These are phyloP conservation scores for Bettongia penicillata DNA, from an alignment of 2,113 vertebrate genomes.

Conservation along the genomic window DNA sequence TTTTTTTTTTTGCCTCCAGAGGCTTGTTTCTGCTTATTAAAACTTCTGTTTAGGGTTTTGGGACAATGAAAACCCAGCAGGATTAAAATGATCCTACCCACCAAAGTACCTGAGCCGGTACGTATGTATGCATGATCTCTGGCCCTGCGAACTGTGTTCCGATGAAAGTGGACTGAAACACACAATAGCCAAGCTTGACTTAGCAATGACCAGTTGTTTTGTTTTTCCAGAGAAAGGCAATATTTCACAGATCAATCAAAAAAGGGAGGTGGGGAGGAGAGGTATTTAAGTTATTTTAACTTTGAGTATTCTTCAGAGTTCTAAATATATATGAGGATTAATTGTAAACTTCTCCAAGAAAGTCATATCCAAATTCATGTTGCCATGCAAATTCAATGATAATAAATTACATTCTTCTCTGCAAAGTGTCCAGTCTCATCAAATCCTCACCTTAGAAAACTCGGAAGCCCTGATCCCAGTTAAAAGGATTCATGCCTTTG, in stretches of 20 bases:
- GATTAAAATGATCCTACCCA: not conserved
- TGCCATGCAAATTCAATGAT: conserved; percentile 67
- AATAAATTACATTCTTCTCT: conserved; percentile 75
- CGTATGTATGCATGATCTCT: not conserved
- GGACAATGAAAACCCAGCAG: not conserved
- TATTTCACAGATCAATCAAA: conserved; percentile 60
- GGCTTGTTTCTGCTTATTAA: not conserved
- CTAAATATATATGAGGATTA: conserved; percentile 74
- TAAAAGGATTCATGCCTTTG: conserved; percentile 73
- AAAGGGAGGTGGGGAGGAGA: conserved; percentile 25
- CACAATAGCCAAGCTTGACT: not conserved
- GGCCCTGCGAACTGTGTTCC: not conserved
- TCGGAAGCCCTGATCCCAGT: conserved; percentile 69
- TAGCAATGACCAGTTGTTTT: not conserved
- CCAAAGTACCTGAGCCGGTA: not conserved
- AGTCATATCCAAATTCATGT: conserved; percentile 73
- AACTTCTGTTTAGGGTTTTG: not conserved
- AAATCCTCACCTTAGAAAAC: conserved; percentile 68
- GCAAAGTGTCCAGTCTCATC: conserved; percentile 68
- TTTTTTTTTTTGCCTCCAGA: not conserved
- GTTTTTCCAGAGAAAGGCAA: not conserved
- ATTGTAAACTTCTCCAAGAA: conserved; percentile 75
- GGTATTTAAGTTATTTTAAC: conserved; percentile 69
- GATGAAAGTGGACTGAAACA: not conserved
- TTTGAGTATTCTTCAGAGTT: conserved; percentile 68